Evolutionary conservation across 1,140 invertebrate genomes (phyloP).

Genomic region (Sipha flava): DNA sequence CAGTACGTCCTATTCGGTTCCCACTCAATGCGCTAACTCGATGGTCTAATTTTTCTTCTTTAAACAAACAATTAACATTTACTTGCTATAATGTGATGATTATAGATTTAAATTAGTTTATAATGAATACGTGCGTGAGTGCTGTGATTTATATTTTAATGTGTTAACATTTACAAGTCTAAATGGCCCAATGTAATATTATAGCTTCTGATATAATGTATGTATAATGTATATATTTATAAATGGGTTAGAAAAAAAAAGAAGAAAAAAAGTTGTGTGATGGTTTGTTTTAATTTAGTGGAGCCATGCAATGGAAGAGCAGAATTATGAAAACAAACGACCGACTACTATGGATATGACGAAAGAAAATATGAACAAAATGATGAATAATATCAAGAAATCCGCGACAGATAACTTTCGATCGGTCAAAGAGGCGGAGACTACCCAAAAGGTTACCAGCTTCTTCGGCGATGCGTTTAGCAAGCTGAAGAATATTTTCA

Average conservation of each 20-base stretch:
- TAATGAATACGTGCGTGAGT: neutral
- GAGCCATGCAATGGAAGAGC: neutral
- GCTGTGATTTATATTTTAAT: neutral
- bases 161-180: too few species aligned
- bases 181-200: neutral
- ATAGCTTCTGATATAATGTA: neutral
- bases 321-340: neutral
- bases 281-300: slow-evolving; percentile 22
- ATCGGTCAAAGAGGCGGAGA: neutral
- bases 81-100: too few species aligned
- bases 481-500: neutral
- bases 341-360: neutral
- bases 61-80: too few species aligned
- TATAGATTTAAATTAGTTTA: too few species aligned
- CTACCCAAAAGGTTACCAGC: neutral
- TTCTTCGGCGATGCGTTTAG: neutral
- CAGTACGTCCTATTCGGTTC: too few species aligned
- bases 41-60: too few species aligned
- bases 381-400: neutral
- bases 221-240: too few species aligned
- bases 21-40: too few species aligned
- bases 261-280: neutral
- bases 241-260: neutral
- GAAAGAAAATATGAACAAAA: neutral
- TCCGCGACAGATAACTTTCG: neutral